Conservation (phyloP, 64 coral and sea anemone species). For the Stichodactyla mertensii region DNA sequence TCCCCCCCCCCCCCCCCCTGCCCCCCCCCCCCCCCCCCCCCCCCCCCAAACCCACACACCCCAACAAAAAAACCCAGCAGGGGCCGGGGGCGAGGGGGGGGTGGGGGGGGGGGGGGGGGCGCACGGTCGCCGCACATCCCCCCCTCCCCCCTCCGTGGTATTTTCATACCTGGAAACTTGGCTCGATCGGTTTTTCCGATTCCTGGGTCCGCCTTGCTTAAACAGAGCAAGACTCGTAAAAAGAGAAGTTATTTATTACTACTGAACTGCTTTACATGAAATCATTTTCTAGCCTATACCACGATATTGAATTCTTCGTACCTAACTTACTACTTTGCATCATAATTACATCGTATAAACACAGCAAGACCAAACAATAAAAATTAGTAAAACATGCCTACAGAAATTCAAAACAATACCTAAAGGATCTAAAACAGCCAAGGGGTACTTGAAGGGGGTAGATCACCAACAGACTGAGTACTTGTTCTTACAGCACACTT, state of each 20-base stretch:
- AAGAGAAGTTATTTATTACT: conserved; percentile 7
- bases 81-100: too few relatives aligned
- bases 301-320: not conserved
- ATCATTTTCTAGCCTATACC: not conserved
- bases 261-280: conserved; percentile 13
- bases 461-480: too few relatives aligned
- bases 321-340: not conserved
- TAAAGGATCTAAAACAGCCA: not conserved
- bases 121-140: too few relatives aligned
- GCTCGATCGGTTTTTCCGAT: not conserved
- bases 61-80: too few relatives aligned
- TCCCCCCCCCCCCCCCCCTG: too few relatives aligned
- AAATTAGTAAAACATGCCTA: not conserved
- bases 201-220: not conserved
- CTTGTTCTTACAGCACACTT: too few relatives aligned
- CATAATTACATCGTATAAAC: conserved; percentile 10
- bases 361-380: not conserved
- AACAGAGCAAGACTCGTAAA: not conserved
- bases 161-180: not conserved
- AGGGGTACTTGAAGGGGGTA: not conserved
- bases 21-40: too few relatives aligned
- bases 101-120: too few relatives aligned
- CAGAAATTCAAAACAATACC: not conserved
- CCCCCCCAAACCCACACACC: too few relatives aligned
- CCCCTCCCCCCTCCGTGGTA: too few relatives aligned